Evolutionary conservation across 35 echinoderm and acorn worm genomes (phyloP).

Genomic region (Lytechinus pictus): DNA sequence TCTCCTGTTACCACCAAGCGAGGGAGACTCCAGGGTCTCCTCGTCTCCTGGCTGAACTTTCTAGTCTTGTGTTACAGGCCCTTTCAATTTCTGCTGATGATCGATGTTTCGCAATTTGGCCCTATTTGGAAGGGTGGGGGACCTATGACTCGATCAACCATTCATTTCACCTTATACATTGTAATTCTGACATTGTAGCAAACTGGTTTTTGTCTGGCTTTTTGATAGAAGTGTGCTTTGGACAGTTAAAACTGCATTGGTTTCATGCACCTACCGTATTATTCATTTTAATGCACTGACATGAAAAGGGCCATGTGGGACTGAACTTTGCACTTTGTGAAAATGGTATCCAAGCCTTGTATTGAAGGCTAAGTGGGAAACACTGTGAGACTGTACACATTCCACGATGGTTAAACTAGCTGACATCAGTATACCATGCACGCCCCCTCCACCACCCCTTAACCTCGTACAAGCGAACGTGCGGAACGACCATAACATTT

Average conservation of each 20-base stretch:
- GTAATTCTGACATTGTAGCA: background rate
- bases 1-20: background rate
- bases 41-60: background rate
- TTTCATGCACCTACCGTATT: background rate
- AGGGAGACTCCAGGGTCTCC: background rate
- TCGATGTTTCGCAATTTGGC: background rate
- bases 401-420: background rate
- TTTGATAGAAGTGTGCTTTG: background rate
- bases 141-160: background rate
- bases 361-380: background rate
- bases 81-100: background rate
- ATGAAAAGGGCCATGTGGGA: background rate
- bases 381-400: background rate
- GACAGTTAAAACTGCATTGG: background rate
- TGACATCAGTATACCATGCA: background rate
- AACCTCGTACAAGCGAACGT: background rate
- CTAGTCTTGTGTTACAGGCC: background rate
- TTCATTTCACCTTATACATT: no score
- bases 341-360: background rate
- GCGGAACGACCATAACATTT: constrained; percentile 16
- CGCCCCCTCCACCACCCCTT: constrained; percentile 1
- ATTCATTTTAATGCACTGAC: background rate
- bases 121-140: background rate
- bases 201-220: background rate
- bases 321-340: background rate